Base-by-base conservation (phyloP, 2,113 vertebrate genomes). In the Cyprinus carpio region DNA sequence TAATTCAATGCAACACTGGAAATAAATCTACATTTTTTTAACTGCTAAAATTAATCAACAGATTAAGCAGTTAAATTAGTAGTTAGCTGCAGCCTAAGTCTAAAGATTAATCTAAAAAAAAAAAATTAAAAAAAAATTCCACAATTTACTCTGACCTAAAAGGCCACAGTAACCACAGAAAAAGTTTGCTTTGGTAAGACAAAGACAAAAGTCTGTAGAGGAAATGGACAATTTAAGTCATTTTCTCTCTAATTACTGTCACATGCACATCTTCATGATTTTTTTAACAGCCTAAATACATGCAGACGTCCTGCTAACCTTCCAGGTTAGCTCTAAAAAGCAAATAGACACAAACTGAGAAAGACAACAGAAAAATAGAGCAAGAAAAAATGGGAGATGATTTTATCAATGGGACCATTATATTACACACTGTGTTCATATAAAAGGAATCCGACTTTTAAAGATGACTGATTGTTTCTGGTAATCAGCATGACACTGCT, bases 161-260 rank as follows among this genome's bases (percentile, higher is more conserved):
- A 15, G 15, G 1, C 31, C 20, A 40, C 37, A 67, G 34, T 46
- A 46, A 49, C 79, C 62, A 67, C 37, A 31, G 34, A 29, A 81
- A 49, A 67, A 64, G 25, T 11, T 65, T 11, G 11, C 12, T 46
- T 65, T 49, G 9, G n/a, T 10, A 20, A 49, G 25, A 81, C 56
- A 15, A 40, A 40, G n/a, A 81, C 23, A 67, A 27, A 46, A 29
- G 79, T 81, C 34, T 62, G 40, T 29, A 49, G 40, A 81, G 78
- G 60, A 81, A 81, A 81, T 67, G 11, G 79, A 49, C 62, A 27
- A 49, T 81, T 49, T 27, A 49, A 65, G 78, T 46, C 1, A 65
- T 65, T 81, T 37, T 65, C n/a, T 81, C 78, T 25, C 3, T 65
- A 60, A 81, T 81, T 49, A 16, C 40, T 29, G 60, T 65, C 79